phyloP scores from a whole-genome alignment of 2,888 invertebrate genomes.

The Norana najaformis region DNA sequence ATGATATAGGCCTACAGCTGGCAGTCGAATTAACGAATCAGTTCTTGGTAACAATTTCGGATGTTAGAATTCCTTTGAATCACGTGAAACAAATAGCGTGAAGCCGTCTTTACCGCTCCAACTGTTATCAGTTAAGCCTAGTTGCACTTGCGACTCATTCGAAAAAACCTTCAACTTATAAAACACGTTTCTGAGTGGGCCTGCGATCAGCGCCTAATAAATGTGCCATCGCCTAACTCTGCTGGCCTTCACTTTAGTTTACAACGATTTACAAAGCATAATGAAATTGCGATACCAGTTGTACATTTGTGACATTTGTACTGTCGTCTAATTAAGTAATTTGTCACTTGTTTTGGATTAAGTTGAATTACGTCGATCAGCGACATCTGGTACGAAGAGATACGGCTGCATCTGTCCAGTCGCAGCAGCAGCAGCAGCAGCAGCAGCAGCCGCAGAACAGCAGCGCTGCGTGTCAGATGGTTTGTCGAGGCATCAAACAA shows the following conservation, averaged over 20 bases:
- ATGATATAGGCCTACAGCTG: not conserved
- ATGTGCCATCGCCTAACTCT: not conserved
- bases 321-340: not conserved
- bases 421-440: not conserved
- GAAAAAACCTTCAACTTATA: not conserved
- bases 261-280: too few species aligned
- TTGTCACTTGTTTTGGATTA: not conserved
- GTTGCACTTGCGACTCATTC: not conserved
- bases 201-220: not conserved
- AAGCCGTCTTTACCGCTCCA: not conserved
- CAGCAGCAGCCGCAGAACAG: not conserved
- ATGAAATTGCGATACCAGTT: too few species aligned
- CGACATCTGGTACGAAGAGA: not conserved
- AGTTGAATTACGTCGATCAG: not conserved
- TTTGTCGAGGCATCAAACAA: slow-evolving; percentile 45
- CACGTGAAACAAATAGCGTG: not conserved
- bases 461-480: not conserved
- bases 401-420: not conserved
- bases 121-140: too few species aligned
- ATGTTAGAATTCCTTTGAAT: not conserved
- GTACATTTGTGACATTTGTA: too few species aligned
- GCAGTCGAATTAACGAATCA: not conserved
- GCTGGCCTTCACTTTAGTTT: too few species aligned
- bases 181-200: not conserved
- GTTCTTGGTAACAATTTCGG: not conserved